phyloP scores from a whole-genome alignment of 2,113 vertebrate genomes.

The Barnardius zonarius region DNA sequence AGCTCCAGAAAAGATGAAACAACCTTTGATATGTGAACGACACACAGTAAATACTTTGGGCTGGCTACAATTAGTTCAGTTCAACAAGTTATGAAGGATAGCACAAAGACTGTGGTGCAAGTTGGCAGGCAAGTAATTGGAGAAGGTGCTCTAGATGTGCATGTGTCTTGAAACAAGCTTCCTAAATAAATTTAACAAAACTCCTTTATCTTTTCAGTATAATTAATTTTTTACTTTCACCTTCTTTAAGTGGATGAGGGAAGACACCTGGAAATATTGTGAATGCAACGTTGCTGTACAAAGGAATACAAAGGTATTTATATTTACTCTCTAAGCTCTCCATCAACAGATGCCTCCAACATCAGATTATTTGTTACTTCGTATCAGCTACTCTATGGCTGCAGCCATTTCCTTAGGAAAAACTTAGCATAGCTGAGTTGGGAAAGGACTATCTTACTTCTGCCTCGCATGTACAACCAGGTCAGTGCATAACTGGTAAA shows the following conservation, averaged over 20 bases:
- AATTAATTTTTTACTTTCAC: neutral
- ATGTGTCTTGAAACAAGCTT: neutral
- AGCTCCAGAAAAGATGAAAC: neutral
- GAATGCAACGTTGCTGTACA: accelerated
- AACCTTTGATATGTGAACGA: accelerated
- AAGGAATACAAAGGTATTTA: neutral
- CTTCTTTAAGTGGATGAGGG: neutral
- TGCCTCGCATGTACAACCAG: accelerated
- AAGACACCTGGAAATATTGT: neutral
- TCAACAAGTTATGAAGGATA: accelerated
- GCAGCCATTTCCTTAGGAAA: neutral
- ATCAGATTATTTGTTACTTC: neutral
- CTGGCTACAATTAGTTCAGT: neutral
- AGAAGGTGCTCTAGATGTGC: neutral
- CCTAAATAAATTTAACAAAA: neutral
- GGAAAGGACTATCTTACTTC: neutral
- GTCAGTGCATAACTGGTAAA: neutral
- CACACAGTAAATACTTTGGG: neutral
- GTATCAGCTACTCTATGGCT: accelerated
- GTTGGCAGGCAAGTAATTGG: neutral
- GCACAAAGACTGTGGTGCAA: neutral
- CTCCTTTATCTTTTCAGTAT: neutral
- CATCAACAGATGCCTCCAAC: neutral
- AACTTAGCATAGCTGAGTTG: neutral
- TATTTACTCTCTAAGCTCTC: neutral